Evolutionary conservation across 2,797 vertebrate genomes (phyloP).

Genomic region (Pseudotriccus pelzelni): DNA sequence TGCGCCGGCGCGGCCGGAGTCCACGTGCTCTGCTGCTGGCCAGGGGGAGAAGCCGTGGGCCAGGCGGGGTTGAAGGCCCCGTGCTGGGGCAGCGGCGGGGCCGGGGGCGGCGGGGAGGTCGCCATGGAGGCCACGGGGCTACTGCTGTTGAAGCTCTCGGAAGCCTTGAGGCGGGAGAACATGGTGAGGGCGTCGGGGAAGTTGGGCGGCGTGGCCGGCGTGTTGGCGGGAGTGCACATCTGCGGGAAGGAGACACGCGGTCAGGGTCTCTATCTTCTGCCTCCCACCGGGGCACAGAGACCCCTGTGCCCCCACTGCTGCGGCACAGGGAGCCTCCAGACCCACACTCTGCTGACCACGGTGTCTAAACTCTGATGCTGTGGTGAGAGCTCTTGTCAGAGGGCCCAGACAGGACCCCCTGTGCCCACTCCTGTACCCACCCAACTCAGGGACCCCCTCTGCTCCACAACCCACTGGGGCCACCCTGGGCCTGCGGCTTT

Average conservation of each 20-base stretch:
- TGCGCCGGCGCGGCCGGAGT: conserved; percentile 79
- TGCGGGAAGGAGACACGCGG: conserved; percentile 51
- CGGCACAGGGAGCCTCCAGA: fast-evolving
- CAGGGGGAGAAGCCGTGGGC: conserved; percentile 73
- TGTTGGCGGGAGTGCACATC: conserved; percentile 99
- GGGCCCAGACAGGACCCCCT: background rate
- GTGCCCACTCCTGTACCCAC: fast-evolving
- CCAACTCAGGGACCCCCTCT: fast-evolving
- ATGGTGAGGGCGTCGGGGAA: conserved; percentile 95
- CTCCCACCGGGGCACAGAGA: background rate
- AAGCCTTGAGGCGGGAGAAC: conserved; percentile 97
- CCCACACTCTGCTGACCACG: fast-evolving
- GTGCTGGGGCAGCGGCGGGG: conserved; percentile 74
- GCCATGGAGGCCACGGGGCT: conserved; percentile 88
- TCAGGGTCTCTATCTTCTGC: background rate
- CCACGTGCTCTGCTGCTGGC: conserved; percentile 83
- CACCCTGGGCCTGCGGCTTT: background rate
- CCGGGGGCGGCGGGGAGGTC: conserved; percentile 83
- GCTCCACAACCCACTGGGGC: background rate
- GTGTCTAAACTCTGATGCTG: background rate
- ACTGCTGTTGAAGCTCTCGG: conserved; percentile 89
- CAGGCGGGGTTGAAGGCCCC: conserved; percentile 58
- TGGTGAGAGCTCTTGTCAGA: background rate
- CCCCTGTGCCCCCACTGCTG: background rate
- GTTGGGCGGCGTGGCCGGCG: conserved; percentile 95